Conservation (phyloP, 2,888 invertebrate genomes). For the Meghimatium bilineatum region DNA sequence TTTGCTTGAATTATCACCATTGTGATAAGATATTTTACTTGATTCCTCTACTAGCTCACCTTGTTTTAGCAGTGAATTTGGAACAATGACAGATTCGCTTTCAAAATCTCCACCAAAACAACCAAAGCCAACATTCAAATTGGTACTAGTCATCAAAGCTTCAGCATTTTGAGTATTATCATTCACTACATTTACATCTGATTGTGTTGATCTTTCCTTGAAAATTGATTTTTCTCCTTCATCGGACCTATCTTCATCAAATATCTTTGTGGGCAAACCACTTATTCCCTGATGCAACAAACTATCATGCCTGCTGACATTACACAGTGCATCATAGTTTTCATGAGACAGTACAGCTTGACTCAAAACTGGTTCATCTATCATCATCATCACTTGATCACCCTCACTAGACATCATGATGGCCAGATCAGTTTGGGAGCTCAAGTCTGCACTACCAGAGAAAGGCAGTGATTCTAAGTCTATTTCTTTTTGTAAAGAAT, state of each 20-base stretch:
- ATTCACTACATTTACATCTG: not conserved
- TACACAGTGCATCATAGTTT: too few species aligned
- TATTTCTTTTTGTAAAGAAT: not conserved
- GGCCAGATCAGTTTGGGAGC: slow-evolving; percentile 7
- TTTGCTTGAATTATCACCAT: not conserved
- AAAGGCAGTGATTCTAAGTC: not conserved
- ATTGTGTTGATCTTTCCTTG: not conserved
- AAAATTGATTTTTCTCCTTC: not conserved
- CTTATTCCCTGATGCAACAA: not conserved
- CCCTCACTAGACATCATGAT: slow-evolving; percentile 16
- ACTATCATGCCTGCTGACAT: too few species aligned
- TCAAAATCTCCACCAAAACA: not conserved
- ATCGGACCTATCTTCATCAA: not conserved
- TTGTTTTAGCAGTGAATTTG: slow-evolving; percentile 16
- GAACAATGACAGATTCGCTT: not conserved
- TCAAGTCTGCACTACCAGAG: not conserved
- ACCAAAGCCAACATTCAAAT: not conserved
- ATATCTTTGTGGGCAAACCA: not conserved
- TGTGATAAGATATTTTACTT: not conserved
- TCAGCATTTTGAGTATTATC: not conserved
- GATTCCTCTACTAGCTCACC: not conserved
- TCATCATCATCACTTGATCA: slow-evolving; percentile 13
- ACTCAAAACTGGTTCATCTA: not conserved
- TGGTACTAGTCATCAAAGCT: not conserved
- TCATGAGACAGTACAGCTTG: not conserved